Base-by-base conservation (phyloP, 2,113 vertebrate species). In the Sturnira hondurensis region DNA sequence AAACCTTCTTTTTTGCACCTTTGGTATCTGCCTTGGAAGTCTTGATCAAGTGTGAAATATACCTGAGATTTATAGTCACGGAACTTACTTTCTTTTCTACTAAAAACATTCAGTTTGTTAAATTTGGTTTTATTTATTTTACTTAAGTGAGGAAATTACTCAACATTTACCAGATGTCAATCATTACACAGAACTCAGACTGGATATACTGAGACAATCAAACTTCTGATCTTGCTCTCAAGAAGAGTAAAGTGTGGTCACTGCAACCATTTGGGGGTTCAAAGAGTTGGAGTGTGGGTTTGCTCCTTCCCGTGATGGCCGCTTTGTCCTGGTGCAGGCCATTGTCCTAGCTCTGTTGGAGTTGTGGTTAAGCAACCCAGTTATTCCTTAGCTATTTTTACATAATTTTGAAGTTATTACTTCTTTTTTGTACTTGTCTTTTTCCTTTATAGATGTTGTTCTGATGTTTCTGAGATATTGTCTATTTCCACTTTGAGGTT, bases 401-500 rank as follows among this genome's bases (percentile, higher is more conserved):
- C 7, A 24, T 63, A 38, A 82, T 81, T 91, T 50, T 20, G 20
- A 74, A 85, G 36, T 47, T 45, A 5, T 74, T 52, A 33, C 24
- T 41, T 89, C 26, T 63, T 43, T 22, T 89, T n/a, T n/a, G n/a
- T n/a, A n/a, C 61, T 33, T 50, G 9, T 77, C 33, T 65, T 78
- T 92, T 85, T 9, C 43, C 19, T 80, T 65, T 26, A 24, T 45
- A 36, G 54, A 92, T 74, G 41, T 26, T 45, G 1, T 52, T 50
- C 41, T 92, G 31, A 52, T 10, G 17, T 3, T 67, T 14, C 36
- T 91, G 41, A 2, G 61, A 31, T 78, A 4, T 52, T 91, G 80
- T 88, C 77, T 80, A 54, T 94, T 80, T 92, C 52, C 74, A 86
- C 17, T 89, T 90, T 67, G 61, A 96, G 52, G 26, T 71, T 58